phyloP scores from a whole-genome alignment of 2,797 vertebrate species.

The Microhierax caerulescens region DNA sequence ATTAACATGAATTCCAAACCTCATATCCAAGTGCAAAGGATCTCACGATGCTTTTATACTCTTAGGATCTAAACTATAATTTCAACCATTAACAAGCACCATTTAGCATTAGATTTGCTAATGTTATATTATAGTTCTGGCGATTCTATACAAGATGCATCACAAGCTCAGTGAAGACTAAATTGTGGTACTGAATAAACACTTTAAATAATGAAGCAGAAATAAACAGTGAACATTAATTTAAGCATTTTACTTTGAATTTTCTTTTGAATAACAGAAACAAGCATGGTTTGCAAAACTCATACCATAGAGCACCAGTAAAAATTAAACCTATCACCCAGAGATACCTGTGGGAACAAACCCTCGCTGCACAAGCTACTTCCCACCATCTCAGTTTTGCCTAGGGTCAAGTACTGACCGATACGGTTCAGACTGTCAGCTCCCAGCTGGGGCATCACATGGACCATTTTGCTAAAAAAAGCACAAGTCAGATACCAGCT shows the following conservation, averaged over 20 bases:
- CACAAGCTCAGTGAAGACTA: constrained; percentile 46
- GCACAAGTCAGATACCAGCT: neutral
- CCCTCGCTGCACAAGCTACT: neutral
- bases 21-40: neutral
- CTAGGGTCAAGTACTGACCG: neutral
- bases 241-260: neutral
- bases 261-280: neutral
- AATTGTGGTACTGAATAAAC: constrained; percentile 45
- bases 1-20: constrained; percentile 3
- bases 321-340: neutral
- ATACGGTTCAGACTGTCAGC: neutral
- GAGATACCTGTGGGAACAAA: neutral
- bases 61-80: constrained; percentile 18
- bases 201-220: constrained; percentile 45
- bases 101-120: constrained; percentile 60
- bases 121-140: constrained; percentile 39
- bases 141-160: constrained; percentile 39
- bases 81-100: constrained; percentile 53
- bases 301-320: neutral
- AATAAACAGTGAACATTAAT: neutral
- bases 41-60: neutral
- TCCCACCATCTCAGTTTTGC: neutral
- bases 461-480: neutral
- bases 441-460: neutral
- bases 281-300: neutral